Evolutionary conservation across 2,888 invertebrate genomes (phyloP).

Genomic region (Drosophila falleni): DNA sequence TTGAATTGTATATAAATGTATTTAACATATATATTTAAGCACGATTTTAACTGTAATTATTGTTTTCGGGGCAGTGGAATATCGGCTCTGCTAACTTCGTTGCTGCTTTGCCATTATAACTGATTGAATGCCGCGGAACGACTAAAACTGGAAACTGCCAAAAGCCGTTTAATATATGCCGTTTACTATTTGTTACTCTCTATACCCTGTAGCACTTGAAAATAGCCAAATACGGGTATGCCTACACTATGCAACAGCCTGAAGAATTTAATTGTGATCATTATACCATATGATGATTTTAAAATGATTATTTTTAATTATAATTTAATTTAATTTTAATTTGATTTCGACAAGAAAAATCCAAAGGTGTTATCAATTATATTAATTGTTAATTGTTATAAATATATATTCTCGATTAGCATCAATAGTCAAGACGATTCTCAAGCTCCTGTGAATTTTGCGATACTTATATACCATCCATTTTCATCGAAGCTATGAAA

Average conservation of each 20-base stretch:
- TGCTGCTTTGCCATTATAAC: slow-evolving; percentile 48
- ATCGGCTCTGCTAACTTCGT: slow-evolving; percentile 23
- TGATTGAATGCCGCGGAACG: slow-evolving; percentile 48
- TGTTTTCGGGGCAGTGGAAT: slow-evolving; percentile 12
- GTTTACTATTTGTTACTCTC: slow-evolving; percentile 1
- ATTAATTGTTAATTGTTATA: too few relatives aligned
- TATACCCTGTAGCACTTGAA: background rate
- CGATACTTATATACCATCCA: too few relatives aligned
- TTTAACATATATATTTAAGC: slow-evolving; percentile 12
- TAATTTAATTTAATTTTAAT: too few relatives aligned
- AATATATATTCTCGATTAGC: too few relatives aligned
- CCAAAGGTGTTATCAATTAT: too few relatives aligned
- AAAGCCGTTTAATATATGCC: slow-evolving; percentile 38
- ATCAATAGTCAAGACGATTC: too few relatives aligned
- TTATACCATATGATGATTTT: too few relatives aligned
- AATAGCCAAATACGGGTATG: background rate
- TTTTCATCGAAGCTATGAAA: too few relatives aligned
- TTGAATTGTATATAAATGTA: slow-evolving; percentile 1
- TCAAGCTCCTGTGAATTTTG: too few relatives aligned
- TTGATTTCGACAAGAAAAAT: too few relatives aligned
- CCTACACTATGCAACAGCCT: background rate
- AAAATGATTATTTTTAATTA: too few relatives aligned
- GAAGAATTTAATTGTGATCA: background rate
- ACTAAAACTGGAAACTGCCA: slow-evolving; percentile 50
- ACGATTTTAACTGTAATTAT: background rate